Conservation (phyloP, 2,888 invertebrate genomes). For the Lamellibrachia columna region DNA sequence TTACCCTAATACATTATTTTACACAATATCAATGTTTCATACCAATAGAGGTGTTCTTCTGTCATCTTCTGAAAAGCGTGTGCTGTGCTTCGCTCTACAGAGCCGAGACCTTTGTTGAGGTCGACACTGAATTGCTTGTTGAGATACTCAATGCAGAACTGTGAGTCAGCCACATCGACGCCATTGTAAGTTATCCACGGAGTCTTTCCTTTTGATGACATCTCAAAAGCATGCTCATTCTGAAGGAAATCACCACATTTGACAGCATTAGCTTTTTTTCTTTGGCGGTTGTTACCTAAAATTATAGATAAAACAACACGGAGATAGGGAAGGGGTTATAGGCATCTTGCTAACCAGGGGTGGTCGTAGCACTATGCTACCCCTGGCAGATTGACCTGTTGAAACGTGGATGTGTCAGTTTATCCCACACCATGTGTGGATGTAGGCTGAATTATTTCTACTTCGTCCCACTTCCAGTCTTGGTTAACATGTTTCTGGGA, state of each 20-base stretch:
- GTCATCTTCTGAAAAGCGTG: conserved; percentile 60
- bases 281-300: not conserved
- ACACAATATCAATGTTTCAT: not conserved
- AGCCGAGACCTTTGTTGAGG: conserved; percentile 46
- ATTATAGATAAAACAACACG: too few relatives aligned
- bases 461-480: too few relatives aligned
- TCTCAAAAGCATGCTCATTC: not conserved
- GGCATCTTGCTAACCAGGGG: too few relatives aligned
- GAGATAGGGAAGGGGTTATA: too few relatives aligned
- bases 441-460: too few relatives aligned
- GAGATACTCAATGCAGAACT: conserved; percentile 63
- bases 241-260: not conserved
- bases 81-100: conserved; percentile 54
- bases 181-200: conserved; percentile 66
- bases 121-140: conserved; percentile 54
- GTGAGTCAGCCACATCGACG: conserved; percentile 60
- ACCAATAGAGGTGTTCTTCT: conserved; percentile 63
- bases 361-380: too few relatives aligned
- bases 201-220: conserved; percentile 62
- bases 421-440: too few relatives aligned
- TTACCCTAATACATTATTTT: too few relatives aligned
- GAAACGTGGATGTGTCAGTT: too few relatives aligned
- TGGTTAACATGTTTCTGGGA: too few relatives aligned
- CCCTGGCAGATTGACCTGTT: too few relatives aligned
- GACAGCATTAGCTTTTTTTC: not conserved